Evolutionary conservation across 2,888 invertebrate species (phyloP).

Genomic region (Falcaria lacertinaria): DNA sequence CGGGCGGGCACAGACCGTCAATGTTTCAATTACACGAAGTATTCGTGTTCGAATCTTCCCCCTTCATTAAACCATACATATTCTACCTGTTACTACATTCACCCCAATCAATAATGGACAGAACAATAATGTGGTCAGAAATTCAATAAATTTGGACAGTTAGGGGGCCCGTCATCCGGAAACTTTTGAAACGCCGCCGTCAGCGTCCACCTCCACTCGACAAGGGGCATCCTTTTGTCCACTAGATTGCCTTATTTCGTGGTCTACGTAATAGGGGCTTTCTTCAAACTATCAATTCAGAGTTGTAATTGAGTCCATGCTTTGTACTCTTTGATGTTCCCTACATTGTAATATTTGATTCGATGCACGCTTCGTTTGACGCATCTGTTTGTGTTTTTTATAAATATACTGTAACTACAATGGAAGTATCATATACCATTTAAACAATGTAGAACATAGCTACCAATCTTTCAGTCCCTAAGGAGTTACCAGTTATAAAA

Average conservation of each 20-base stretch:
- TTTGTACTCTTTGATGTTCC: slow-evolving; percentile 68
- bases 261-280: slow-evolving; percentile 67
- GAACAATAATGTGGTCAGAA: slow-evolving; percentile 73
- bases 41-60: slow-evolving; percentile 8
- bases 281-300: slow-evolving; percentile 64
- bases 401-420: slow-evolving; percentile 20
- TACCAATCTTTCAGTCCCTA: no score
- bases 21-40: slow-evolving; percentile 24
- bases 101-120: slow-evolving; percentile 58
- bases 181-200: slow-evolving; percentile 72
- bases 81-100: slow-evolving; percentile 46
- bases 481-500: no score
- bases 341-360: slow-evolving; percentile 49
- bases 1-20: slow-evolving; percentile 8
- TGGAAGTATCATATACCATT: no score
- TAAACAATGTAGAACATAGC: no score
- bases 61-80: slow-evolving; percentile 41
- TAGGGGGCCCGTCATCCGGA: slow-evolving; percentile 58
- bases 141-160: slow-evolving; percentile 70
- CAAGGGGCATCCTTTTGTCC: slow-evolving; percentile 70
- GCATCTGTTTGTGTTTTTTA: slow-evolving; percentile 30
- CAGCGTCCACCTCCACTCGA: slow-evolving; percentile 39
- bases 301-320: slow-evolving; percentile 61
- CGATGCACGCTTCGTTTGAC: slow-evolving; percentile 38
- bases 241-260: slow-evolving; percentile 72